Conservation (phyloP, 2,888 invertebrate genomes). For the Tetropium fuscum region DNA sequence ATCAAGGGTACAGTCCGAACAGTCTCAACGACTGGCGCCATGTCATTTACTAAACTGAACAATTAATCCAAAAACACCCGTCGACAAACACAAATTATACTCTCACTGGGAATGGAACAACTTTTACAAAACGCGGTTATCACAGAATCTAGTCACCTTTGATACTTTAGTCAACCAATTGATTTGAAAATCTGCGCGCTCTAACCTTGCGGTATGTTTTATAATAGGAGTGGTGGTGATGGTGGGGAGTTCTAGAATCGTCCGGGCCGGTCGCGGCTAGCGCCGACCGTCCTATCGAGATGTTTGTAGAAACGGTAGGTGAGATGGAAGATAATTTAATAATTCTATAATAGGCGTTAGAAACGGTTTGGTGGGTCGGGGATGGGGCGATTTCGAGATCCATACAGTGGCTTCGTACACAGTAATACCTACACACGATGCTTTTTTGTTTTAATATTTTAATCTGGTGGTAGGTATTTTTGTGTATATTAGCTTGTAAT, state of each 20-base stretch:
- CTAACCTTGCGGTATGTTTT: neutral
- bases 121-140: neutral
- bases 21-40: constrained; percentile 9
- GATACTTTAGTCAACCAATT: neutral
- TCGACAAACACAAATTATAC: neutral
- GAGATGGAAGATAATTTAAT: too few species aligned
- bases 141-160: neutral
- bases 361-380: neutral
- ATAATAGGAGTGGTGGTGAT: constrained; percentile 9
- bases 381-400: neutral
- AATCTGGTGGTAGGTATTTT: too few species aligned
- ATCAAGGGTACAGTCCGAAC: constrained; percentile 16
- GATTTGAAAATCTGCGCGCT: constrained; percentile 15
- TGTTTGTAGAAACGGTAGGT: constrained; percentile 6
- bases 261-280: neutral
- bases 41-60: neutral
- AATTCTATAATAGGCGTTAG: constrained; percentile 8
- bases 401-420: too few species aligned
- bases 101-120: neutral
- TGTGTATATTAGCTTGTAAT: too few species aligned
- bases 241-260: constrained; percentile 23
- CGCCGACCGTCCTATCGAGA: neutral
- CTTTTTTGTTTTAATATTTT: too few species aligned
- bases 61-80: neutral
- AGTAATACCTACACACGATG: too few species aligned